Base-by-base conservation (phyloP, 2,113 vertebrate species). In the Tyto alba region DNA sequence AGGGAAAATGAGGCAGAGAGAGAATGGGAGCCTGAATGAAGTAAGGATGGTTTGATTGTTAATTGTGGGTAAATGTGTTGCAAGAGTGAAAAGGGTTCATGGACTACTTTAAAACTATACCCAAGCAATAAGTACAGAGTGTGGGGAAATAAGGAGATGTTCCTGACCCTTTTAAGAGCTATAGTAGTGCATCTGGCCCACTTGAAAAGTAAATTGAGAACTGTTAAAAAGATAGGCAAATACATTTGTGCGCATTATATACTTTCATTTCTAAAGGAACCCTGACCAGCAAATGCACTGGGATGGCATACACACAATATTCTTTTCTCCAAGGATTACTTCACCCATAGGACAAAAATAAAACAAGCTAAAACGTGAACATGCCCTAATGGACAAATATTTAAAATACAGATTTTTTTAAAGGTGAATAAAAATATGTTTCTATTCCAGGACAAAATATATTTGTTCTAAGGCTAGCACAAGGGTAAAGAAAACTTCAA, bases 11-110 rank as follows among this genome's bases (percentile, higher is more conserved):
- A 98, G 98, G 97, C 98, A 97, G 97, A 71, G 97, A 98, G 98
- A 98, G 98, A 98, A 97, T 93, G 97, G 98, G 97, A 89, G 95
- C 48, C 97, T 98, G 97, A 98, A 98, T 98, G 98, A 96, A 97
- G 97, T 97, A 98, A 98, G 98, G 98, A 97, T 97, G 96, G 98
- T 98, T 98, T 98, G 98, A 99, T 99, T 99, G 98, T 99, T 99
- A 99, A 99, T 99, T 99, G 98, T 99, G 98, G 98, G 98, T 98
- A 99, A 98, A 98, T 98, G 98, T 98, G 98, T 98, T 98, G 98
- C 97, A 97, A 98, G 98, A 98, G 97, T 98, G 98, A 97, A 98
- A 98, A 98, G 98, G 97, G 98, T 99, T 99, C 98, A 99, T 98
- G 98, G 98, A 98, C 98, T 98, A 98, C 99, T 98, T 98, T 98